Conservation (phyloP, 2,888 invertebrate genomes). For the Cheilosia vernalis region DNA sequence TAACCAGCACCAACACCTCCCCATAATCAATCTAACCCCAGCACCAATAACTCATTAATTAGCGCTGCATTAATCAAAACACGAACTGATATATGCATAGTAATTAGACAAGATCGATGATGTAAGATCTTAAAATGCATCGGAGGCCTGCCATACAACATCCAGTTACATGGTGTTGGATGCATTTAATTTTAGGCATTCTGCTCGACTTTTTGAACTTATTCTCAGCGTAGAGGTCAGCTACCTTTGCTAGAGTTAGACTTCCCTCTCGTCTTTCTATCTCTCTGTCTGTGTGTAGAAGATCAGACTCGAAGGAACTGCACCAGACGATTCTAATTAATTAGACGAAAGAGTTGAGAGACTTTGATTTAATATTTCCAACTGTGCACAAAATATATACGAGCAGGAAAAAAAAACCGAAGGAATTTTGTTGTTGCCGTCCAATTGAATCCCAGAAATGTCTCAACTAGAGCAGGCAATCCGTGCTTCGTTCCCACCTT, state of each 20-base stretch:
- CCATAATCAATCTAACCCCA: slow-evolving; percentile 23
- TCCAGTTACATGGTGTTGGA: slow-evolving; percentile 1
- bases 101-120: slow-evolving; percentile 74
- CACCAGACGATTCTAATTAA: slow-evolving; percentile 67
- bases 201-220: slow-evolving; percentile 47
- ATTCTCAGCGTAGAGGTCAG: slow-evolving; percentile 49
- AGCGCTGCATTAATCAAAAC: slow-evolving; percentile 71
- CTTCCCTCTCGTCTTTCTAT: too few relatives aligned
- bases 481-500: slow-evolving; percentile 58
- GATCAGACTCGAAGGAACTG: slow-evolving; percentile 1
- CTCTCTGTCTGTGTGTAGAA: not conserved
- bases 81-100: slow-evolving; percentile 66
- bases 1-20: slow-evolving; percentile 3
- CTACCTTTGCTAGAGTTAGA: slow-evolving; percentile 37
- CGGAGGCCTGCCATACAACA: not conserved
- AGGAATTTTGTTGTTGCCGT: slow-evolving; percentile 45
- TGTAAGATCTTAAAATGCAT: slow-evolving; percentile 65
- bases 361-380: slow-evolving; percentile 68
- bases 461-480: slow-evolving; percentile 66
- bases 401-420: slow-evolving; percentile 15
- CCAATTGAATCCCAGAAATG: slow-evolving; percentile 57
- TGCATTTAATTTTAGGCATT: slow-evolving; percentile 43
- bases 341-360: slow-evolving; percentile 60
- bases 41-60: slow-evolving; percentile 68
- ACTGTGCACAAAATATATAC: slow-evolving; percentile 3